Percentiles rank a stretch among this genome's conserved stretches.
These are phyloP conservation scores for Daubentonia madagascariensis DNA, from an alignment of 2,113 vertebrate genomes.

Conservation along the genomic window DNA sequence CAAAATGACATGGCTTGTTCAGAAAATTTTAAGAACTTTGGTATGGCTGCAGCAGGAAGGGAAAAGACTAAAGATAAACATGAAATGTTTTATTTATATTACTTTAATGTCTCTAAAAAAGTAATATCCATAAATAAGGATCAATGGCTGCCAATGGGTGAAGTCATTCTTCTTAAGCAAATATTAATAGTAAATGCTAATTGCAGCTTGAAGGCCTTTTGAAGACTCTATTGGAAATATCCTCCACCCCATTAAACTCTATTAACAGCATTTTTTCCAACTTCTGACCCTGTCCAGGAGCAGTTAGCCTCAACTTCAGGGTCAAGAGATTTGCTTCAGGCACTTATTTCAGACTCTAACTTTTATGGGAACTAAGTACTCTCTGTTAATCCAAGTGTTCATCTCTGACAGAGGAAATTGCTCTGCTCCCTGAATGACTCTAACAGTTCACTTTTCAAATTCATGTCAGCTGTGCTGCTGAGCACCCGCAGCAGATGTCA, in stretches of 20 bases:
- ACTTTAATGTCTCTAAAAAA: neutral
- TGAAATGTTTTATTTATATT: neutral
- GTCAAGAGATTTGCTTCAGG: slow-evolving; percentile 44
- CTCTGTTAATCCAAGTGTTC: slow-evolving; percentile 13
- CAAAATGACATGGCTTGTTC: neutral
- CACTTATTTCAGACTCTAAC: slow-evolving; percentile 40
- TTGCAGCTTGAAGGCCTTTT: neutral
- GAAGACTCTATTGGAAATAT: slow-evolving; percentile 14
- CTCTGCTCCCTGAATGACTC: slow-evolving; percentile 15
- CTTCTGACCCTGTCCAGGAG: neutral
- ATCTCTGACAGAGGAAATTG: slow-evolving; percentile 40
- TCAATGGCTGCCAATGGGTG: neutral
- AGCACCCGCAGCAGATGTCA: neutral
- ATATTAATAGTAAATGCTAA: slow-evolving; percentile 2
- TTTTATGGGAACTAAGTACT: slow-evolving; percentile 36
- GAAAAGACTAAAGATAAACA: neutral
- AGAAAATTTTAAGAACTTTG: neutral
- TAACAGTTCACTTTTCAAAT: slow-evolving; percentile 50
- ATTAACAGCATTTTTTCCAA: neutral
- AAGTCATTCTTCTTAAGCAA: slow-evolving; percentile 41
- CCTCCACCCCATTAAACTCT: neutral
- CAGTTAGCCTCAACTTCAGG: slow-evolving; percentile 28
- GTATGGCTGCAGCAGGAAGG: neutral
- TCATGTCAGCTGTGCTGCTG: neutral
- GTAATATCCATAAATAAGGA: neutral